Base-by-base conservation (phyloP, 2,888 invertebrate species). In the Epinotia demarniana region DNA sequence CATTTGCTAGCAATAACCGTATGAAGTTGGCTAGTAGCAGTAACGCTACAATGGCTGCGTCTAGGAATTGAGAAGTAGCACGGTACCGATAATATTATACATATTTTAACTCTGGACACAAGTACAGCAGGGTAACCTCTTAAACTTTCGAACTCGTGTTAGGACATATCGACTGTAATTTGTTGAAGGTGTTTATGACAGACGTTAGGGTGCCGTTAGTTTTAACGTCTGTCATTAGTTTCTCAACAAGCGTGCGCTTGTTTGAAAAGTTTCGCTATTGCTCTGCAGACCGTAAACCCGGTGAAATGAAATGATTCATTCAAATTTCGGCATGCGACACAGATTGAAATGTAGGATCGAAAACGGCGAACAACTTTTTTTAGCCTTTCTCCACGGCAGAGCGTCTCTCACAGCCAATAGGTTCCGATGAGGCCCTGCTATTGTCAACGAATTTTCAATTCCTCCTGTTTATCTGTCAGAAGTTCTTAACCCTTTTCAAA, bases 11-110 rank as follows among this genome's bases (percentile, higher is more conserved):
- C 66, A 66, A 66, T 62, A 70, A 61, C 70, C 49, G 70, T 70
- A 70, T 33, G 70, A 19, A 70, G 61, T 19, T 13, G 33, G 53
- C n/a, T 49, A 70, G 53, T 60, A 49, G 73, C 49, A 46, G 68
- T 68, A 68, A 62, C 67, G 73, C 61, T 61, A 55, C 67, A 61
- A 62, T 68, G 23, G 67, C 43, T 62, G 61, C 73, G n/a, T 63
- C 57, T 68, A 43, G 61, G 43, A 62, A 73, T 46, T 69, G 55
- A n/a, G n/a, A 18, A 19, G 66, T 49, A 39, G 13, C 27, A 68
- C 27, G 43, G 69, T 18, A 19, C 57, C n/a, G 16, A 19, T 58
- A 43, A 43, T 27, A 49, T 49, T 49, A 49, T 6, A 43, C 43
- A 63, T 63, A 61, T 33, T 61, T 39, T 27, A 39, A 61, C 33